These are phyloP conservation scores for Plecturocebus donacophilus DNA, from an alignment of 2,113 vertebrate species.

Conservation along the genomic window DNA sequence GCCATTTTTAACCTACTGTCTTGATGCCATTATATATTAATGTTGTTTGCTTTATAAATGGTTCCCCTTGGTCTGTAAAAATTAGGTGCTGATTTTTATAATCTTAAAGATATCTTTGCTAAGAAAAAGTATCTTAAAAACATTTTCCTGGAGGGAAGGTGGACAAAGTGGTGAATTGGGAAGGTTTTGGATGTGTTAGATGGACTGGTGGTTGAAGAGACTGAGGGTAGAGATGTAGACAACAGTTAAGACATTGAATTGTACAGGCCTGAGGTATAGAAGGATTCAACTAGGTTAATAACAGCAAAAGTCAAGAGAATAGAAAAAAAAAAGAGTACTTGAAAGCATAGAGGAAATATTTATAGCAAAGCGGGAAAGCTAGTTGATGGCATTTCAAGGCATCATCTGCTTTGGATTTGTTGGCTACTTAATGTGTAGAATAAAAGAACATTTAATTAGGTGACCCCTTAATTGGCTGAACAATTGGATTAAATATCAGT, in stretches of 20 bases:
- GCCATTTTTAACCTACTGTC: not conserved
- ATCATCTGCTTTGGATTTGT: not conserved
- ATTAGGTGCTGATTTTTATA: not conserved
- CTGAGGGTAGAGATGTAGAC: not conserved
- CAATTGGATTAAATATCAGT: not conserved
- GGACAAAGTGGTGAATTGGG: not conserved
- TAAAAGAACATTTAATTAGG: not conserved
- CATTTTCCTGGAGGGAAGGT: not conserved
- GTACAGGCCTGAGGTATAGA: not conserved
- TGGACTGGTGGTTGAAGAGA: not conserved
- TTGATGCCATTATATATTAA: not conserved
- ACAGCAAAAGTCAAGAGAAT: not conserved
- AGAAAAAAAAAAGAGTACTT: not conserved
- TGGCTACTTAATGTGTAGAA: not conserved
- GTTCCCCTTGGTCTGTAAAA: constrained; percentile 11
- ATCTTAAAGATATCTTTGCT: not conserved
- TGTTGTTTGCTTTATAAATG: not conserved
- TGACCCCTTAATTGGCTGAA: not conserved
- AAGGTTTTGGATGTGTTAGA: not conserved
- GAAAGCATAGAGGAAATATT: not conserved
- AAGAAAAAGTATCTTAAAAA: constrained; percentile 8
- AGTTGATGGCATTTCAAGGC: not conserved
- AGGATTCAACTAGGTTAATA: not conserved
- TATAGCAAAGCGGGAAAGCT: not conserved
- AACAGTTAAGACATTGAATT: not conserved